phyloP scores from a whole-genome alignment of 2,888 invertebrate genomes.

The Apoda limacodes region DNA sequence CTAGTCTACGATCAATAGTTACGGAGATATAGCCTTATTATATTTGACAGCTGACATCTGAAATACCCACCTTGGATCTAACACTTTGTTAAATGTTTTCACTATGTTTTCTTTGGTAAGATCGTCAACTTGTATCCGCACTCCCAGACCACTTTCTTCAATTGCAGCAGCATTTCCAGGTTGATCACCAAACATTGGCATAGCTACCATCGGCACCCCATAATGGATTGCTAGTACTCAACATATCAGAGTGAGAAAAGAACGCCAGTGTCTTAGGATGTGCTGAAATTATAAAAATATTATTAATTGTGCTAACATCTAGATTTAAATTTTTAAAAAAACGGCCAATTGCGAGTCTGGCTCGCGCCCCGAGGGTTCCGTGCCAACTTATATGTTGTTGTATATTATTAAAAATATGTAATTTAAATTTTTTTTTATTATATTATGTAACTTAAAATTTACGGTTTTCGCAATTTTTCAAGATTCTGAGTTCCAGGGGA shows the following conservation, averaged over 20 bases:
- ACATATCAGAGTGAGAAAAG: slow-evolving; percentile 71
- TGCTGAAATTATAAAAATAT: slow-evolving; percentile 41
- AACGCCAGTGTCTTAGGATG: slow-evolving; percentile 72
- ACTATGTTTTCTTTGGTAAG: slow-evolving; percentile 61
- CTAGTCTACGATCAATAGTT: no score
- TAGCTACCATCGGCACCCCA: slow-evolving; percentile 70
- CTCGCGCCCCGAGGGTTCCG: no score
- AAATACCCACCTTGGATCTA: slow-evolving; percentile 69
- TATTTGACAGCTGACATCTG: no score
- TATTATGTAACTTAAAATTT: no score
- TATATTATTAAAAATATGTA: no score
- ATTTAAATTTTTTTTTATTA: no score
- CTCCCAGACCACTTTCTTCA: slow-evolving; percentile 67
- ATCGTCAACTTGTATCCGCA: slow-evolving; percentile 48
- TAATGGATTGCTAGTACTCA: slow-evolving; percentile 68
- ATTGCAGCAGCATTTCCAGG: slow-evolving; percentile 68
- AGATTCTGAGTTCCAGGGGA: no score
- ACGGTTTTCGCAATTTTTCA: no score
- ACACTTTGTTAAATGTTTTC: slow-evolving; percentile 61
- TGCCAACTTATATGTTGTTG: no score
- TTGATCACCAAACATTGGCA: slow-evolving; percentile 72
- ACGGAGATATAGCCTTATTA: no score
- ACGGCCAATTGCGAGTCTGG: not conserved
- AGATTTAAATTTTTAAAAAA: not conserved
- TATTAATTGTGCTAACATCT: no score